A percentile compares a stretch with the other conserved stretches of the same genome.
These are phyloP conservation scores for Leptodactylus fuscus DNA, from an alignment of 2,113 vertebrate species.

Conservation along the genomic window DNA sequence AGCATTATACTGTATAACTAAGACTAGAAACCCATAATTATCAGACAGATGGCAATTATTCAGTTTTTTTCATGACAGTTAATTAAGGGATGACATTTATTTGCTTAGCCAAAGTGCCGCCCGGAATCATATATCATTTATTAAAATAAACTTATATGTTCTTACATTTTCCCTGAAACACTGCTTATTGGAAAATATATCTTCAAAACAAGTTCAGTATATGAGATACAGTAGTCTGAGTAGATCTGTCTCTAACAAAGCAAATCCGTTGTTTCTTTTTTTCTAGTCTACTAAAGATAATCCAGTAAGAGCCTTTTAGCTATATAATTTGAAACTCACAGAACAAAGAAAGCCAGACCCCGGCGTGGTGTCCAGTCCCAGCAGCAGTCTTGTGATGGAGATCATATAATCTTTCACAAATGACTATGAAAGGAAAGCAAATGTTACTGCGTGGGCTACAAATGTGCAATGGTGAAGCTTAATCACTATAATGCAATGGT, in stretches of 20 bases:
- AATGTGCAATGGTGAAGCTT: not conserved
- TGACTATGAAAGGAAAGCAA: slow-evolving; percentile 73
- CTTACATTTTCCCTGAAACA: not conserved
- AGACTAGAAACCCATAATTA: not conserved
- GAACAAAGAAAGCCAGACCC: slow-evolving; percentile 86
- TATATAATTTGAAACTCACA: slow-evolving; percentile 71
- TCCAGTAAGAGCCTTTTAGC: slow-evolving; percentile 41
- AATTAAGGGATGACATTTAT: not conserved
- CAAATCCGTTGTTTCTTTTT: slow-evolving; percentile 46
- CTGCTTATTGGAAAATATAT: not conserved
- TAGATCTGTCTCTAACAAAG: slow-evolving; percentile 19
- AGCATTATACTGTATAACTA: not conserved
- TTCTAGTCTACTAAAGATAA: slow-evolving; percentile 11
- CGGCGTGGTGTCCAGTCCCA: slow-evolving; percentile 83
- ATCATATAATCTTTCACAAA: slow-evolving; percentile 89
- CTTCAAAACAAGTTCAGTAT: not conserved
- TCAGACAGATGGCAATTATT: not conserved
- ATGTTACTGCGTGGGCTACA: slow-evolving; percentile 35
- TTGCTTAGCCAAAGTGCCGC: not conserved
- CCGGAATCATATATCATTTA: not conserved
- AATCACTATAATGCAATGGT: not conserved
- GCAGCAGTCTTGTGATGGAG: slow-evolving; percentile 82
- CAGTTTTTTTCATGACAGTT: not conserved
- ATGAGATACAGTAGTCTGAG: not conserved
- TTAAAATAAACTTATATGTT: not conserved